Conservation (phyloP, 2,888 invertebrate species). For the Trichogramma dendrolimi region DNA sequence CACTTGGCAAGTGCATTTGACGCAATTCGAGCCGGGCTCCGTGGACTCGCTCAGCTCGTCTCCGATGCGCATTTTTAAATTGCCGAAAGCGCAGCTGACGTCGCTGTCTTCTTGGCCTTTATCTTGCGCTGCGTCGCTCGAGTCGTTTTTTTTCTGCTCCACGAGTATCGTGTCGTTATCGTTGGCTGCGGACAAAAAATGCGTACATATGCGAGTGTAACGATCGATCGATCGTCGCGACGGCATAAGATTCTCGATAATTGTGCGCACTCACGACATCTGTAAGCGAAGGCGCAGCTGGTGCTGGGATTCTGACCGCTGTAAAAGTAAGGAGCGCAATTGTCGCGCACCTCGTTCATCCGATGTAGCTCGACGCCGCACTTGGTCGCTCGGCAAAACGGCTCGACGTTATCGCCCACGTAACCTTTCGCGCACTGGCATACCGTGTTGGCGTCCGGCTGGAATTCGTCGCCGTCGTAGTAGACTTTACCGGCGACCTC, state of each 20-base stretch:
- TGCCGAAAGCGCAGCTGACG: constrained; percentile 37
- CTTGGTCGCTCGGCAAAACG: constrained; percentile 35
- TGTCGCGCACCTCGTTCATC: constrained; percentile 21
- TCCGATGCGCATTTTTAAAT: constrained; percentile 35
- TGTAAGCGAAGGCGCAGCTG: constrained; percentile 30
- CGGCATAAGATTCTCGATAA: neutral
- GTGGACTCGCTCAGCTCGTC: constrained; percentile 38
- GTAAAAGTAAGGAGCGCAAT: constrained; percentile 39
- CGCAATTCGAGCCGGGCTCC: constrained; percentile 33
- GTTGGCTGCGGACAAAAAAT: too few species aligned
- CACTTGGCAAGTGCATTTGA: constrained; percentile 42
- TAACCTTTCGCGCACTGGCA: constrained; percentile 38
- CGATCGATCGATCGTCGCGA: too few species aligned
- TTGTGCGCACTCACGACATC: constrained; percentile 42
- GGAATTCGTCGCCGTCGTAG: constrained; percentile 38
- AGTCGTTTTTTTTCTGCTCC: too few species aligned
- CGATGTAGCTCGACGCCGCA: constrained; percentile 33
- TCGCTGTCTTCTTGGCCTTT: neutral
- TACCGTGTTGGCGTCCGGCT: constrained; percentile 27
- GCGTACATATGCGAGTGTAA: too few species aligned
- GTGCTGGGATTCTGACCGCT: constrained; percentile 27
- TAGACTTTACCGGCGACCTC: constrained; percentile 39
- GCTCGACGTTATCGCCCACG: constrained; percentile 36
- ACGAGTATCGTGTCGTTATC: too few species aligned
- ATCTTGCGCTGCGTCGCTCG: too few species aligned